Evolutionary conservation across 2,113 vertebrate genomes (phyloP), one percentile per base, ranked within the genome.

Genomic region (Brachirus orientalis): DNA sequence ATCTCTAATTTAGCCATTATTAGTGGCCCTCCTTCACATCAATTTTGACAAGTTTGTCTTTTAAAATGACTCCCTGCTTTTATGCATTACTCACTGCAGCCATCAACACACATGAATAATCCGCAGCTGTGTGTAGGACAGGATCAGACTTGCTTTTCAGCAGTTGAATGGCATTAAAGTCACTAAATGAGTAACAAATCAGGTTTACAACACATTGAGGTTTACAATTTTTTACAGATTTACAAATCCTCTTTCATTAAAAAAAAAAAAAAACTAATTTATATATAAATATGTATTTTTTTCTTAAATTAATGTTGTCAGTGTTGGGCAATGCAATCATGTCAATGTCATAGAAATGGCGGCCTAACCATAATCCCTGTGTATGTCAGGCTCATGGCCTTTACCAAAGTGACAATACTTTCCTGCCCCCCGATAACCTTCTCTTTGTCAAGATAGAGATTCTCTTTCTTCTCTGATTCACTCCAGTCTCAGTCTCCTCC

Each of bases 391-490:
- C 8, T 57, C 7, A 18, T 35, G 28, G 41, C 20, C 41, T 64
- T 50, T 28, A 38, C 6, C 16, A 41, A n/a, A 57, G 76, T 35
- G 57, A 62, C 59, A 47, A 63, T 33, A 47, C 57, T 57, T 41
- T 43, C 16, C 57, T 69, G 68, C 50, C 48, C 54, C 33, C 50
- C 56, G 7, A 13, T 46, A 69, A 52, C 50, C 63, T 41, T 12
- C 19, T 63, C 43, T 68, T 63, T 71, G 58, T 88, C 69, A 82
- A 65, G 17, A 41, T 9, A 22, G 61, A 75, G 54, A 69, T 76
- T 66, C 20, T 36, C n/a, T 72, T 58, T 69, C 48, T 63, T 65
- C 72, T 63, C 58, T 85, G 73, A 80, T 86, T 60, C 48, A 83
- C 75, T 81, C 46, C 58, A 61, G 11, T 33, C 72, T 64, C 46